Evolutionary conservation across 2,888 invertebrate genomes (phyloP), one percentile per base, ranked within the genome.

Genomic region (Conistra vaccinii): DNA sequence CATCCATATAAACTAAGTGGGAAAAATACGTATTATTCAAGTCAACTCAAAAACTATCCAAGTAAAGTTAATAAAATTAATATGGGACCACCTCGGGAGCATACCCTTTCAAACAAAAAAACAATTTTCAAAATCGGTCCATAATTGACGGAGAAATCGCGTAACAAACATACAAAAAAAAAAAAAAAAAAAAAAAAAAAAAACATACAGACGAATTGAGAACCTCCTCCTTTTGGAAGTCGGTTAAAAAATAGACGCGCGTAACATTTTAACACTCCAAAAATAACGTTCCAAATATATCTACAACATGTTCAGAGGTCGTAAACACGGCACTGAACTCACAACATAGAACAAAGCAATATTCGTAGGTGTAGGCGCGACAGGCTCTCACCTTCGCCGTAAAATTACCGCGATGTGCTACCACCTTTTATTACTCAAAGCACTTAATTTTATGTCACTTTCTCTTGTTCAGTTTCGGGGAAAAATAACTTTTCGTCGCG

Each of bases 371-470:
- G 80, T 72, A 80, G 61, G 60, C 61, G 48, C 75, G 57, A 53
- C 53, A 65, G 42, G 66, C 69, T 77, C 80, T 86, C 81, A 83
- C 83, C 80, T 76, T 69, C 53, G 69, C 73, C 76, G 80, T 88
- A 85, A 88, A 90, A 84, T 81, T 78, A 77, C 69, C 75, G 65
- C 83, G 75, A 70, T 68, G 70, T 74, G 79, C 69, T 55, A 53
- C 78, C 61, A 71, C 74, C 63, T 85, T 87, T 90, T 89, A 88
- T 89, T 87, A 87, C 86, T 75, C 72, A 69, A 75, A 87, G 81
- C 89, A 89, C 89, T 90, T 87, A 74, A 85, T 83, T 89, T 90
- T 87, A 88, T 84, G 83, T 83, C 77, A 75, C 79, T 83, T 81
- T 77, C 67, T 63, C 80, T 80, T 81, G 60, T 69, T 58, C 51